Conservation (phyloP, 35 echinoderm and acorn worm species). For the Strongylocentrotus purpuratus region DNA sequence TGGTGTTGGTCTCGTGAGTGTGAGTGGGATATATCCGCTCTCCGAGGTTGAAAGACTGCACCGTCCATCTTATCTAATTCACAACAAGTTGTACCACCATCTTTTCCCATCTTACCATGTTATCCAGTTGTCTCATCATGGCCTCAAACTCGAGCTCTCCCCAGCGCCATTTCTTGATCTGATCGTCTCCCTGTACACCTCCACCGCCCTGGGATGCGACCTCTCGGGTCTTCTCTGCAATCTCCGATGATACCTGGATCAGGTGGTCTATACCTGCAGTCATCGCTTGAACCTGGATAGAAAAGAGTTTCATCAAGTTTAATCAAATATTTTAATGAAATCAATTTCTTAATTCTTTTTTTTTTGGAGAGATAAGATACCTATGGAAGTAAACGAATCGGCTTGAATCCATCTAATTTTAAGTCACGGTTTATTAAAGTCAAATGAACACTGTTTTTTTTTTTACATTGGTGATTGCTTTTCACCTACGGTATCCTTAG, state of each 20-base stretch:
- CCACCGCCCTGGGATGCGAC: slow-evolving; percentile 65
- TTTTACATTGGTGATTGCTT: no score
- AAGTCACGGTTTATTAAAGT: no score
- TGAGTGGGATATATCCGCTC: no score
- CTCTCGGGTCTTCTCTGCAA: slow-evolving; percentile 70
- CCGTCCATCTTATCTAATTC: no score
- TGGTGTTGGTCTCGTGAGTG: no score
- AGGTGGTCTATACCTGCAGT: slow-evolving; percentile 82
- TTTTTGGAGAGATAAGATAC: not conserved
- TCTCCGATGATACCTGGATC: slow-evolving; percentile 72
- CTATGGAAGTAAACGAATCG: not conserved
- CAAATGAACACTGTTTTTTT: no score
- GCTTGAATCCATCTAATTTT: not conserved
- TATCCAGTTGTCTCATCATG: slow-evolving; percentile 95
- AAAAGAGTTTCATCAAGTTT: not conserved
- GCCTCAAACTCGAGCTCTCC: slow-evolving; percentile 99
- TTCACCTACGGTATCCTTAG: no score
- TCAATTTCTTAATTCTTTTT: not conserved
- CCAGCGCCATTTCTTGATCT: slow-evolving; percentile 71
- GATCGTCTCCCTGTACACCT: slow-evolving; percentile 51
- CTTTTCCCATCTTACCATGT: slow-evolving; percentile 81
- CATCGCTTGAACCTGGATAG: slow-evolving; percentile 63
- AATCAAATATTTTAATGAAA: not conserved
- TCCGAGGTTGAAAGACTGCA: no score
- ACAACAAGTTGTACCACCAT: no score